Conservation (phyloP, 2,797 vertebrate genomes). For the Spinibarbus caldwelli region DNA sequence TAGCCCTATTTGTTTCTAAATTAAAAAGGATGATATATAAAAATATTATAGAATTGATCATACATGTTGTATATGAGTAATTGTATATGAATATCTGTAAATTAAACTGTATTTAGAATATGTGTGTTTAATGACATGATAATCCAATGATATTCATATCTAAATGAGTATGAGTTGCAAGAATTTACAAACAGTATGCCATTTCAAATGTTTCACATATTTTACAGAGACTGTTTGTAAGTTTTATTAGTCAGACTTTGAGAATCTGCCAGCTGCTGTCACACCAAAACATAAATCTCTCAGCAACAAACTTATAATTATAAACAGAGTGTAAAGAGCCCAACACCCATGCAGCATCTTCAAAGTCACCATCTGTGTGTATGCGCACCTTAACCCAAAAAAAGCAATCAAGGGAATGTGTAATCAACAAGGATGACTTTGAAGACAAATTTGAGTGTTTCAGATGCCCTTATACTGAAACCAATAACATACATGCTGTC, state of each 20-base stretch:
- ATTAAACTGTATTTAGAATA: too few relatives aligned
- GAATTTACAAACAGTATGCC: neutral
- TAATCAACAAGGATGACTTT: neutral
- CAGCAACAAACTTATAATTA: constrained; percentile 46
- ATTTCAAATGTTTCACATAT: constrained; percentile 6
- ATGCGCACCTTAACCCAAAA: neutral
- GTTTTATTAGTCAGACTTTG: constrained; percentile 45
- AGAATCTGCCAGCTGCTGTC: constrained; percentile 50
- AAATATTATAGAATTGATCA: too few relatives aligned
- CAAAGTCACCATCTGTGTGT: constrained; percentile 23
- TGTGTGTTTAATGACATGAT: neutral
- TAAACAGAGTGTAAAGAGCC: constrained; percentile 29
- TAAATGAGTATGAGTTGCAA: neutral
- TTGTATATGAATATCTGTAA: too few relatives aligned
- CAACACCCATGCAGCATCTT: constrained; percentile 16
- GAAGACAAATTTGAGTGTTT: neutral
- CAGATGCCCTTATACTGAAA: neutral
- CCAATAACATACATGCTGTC: neutral
- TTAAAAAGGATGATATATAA: neutral
- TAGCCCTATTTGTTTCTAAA: neutral
- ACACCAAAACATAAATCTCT: constrained; percentile 42
- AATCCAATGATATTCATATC: neutral
- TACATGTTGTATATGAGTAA: too few relatives aligned
- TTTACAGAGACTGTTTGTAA: constrained; percentile 28
- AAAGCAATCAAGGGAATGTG: neutral